These are phyloP conservation scores for Garrulus glandarius DNA, from an alignment of 2,797 vertebrate genomes.

Conservation along the genomic window DNA sequence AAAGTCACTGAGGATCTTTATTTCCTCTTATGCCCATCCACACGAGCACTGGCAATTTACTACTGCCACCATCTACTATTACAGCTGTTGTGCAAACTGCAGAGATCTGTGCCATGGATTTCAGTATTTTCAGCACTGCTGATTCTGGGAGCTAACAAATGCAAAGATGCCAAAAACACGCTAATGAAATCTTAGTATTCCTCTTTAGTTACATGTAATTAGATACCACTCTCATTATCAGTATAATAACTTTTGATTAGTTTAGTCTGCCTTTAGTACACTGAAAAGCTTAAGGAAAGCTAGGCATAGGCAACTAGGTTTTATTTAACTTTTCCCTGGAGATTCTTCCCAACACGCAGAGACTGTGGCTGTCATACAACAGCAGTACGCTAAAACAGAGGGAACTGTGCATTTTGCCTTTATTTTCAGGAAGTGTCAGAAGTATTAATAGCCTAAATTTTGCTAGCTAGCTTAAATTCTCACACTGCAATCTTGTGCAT, in stretches of 20 bases:
- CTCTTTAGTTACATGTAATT: background rate
- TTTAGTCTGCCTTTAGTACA: background rate
- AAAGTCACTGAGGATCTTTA: background rate
- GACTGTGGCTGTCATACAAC: background rate
- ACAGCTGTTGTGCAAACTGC: background rate
- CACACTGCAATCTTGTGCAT: background rate
- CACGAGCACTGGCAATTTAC: background rate
- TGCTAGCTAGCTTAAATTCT: conserved; percentile 29
- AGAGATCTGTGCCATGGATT: background rate
- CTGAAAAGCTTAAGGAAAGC: background rate
- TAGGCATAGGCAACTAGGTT: background rate
- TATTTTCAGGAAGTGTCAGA: conserved; percentile 49
- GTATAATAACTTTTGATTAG: background rate
- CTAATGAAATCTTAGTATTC: background rate
- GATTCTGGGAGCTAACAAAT: background rate
- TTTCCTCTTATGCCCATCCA: background rate
- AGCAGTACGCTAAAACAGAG: background rate
- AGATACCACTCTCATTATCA: background rate
- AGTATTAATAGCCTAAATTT: conserved; percentile 57
- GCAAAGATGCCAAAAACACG: background rate
- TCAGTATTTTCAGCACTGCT: background rate
- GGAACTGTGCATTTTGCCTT: background rate
- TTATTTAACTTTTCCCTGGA: background rate
- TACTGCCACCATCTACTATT: background rate
- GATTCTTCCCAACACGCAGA: background rate